Evolutionary conservation across 2,797 vertebrate species (phyloP), one percentile per base, ranked within the genome.

Genomic region (Silurus aristotelis): DNA sequence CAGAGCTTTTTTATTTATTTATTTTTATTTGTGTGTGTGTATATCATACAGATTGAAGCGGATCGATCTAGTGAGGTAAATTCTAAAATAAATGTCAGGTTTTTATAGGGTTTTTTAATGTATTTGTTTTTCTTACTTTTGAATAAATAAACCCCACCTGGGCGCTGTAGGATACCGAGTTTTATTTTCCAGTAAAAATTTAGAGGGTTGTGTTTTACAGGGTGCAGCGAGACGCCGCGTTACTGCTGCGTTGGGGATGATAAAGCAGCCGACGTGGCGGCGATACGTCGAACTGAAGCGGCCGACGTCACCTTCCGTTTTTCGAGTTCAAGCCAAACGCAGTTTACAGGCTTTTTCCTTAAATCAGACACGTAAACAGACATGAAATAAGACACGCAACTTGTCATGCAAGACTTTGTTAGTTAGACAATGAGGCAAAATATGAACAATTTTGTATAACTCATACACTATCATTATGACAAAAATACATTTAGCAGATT

Each of bases 111-210:
- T n/a, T 79, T 22, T 80, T 48, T 80, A 80, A 80, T 80, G 63
- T 17, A 19, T 15, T 19, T 17, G 17, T 27, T 12, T 27, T n/a
- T 64, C 9, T 25, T 52, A 52, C 48, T 52, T 52, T 52, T 7
- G 48, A 52, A 52, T 52, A 76, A 20, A 61, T 17, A 56, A 58
- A 15, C n/a, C n/a, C 60, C 78, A 80, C 78, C 63, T 66, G 78
- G 46, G 46, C n/a, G n/a, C 78, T 67, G 61, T 20, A 19, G 78
- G 78, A 66, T 27, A 19, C 78, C 12, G 8, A 52, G 61, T 80
- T 80, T 80, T 80, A 80, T 55, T 66, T 55, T 27, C 63, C 78
- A 80, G 78, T 66, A 80, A 67, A 80, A 52, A 66, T 67, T 19
- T 76, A 76, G 25, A 58, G 58, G 31, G 7, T 67, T 6, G 61